Conservation (phyloP, 2,113 vertebrate genomes). For the Tetrax tetrax region DNA sequence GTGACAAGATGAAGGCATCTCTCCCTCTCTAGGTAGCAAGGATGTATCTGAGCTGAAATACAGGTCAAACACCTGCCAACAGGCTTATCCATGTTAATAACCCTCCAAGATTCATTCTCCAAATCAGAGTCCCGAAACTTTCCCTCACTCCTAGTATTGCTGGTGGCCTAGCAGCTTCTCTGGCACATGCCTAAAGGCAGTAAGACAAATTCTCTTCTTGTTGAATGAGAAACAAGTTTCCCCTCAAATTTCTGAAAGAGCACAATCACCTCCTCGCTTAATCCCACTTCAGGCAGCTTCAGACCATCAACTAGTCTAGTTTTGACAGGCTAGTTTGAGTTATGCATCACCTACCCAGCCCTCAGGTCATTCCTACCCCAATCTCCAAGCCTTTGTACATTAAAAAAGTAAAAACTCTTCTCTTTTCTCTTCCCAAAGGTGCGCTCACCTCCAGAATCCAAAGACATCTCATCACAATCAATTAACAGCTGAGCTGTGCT, state of each 20-base stretch:
- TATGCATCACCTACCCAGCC: not conserved
- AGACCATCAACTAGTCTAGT: not conserved
- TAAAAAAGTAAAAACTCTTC: not conserved
- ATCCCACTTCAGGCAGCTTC: not conserved
- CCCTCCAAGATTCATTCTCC: not conserved
- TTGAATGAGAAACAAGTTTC: not conserved
- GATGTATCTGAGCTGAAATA: not conserved
- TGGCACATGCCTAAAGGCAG: not conserved
- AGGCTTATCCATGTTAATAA: not conserved
- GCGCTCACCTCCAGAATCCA: not conserved
- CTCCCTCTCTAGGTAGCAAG: not conserved
- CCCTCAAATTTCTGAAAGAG: not conserved
- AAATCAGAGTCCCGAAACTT: not conserved
- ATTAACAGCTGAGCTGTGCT: not conserved
- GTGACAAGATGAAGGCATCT: not conserved
- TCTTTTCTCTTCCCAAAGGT: not conserved
- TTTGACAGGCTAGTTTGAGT: not conserved
- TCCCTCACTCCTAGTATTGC: not conserved
- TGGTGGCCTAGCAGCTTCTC: not conserved
- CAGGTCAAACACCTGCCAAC: not conserved
- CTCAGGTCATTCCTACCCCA: not conserved
- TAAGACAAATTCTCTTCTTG: not conserved
- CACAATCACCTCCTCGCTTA: not conserved
- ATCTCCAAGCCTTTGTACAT: not conserved
- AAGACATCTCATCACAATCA: not conserved